Conservation (phyloP, 2,888 invertebrate species). For the Crematogaster levior region DNA sequence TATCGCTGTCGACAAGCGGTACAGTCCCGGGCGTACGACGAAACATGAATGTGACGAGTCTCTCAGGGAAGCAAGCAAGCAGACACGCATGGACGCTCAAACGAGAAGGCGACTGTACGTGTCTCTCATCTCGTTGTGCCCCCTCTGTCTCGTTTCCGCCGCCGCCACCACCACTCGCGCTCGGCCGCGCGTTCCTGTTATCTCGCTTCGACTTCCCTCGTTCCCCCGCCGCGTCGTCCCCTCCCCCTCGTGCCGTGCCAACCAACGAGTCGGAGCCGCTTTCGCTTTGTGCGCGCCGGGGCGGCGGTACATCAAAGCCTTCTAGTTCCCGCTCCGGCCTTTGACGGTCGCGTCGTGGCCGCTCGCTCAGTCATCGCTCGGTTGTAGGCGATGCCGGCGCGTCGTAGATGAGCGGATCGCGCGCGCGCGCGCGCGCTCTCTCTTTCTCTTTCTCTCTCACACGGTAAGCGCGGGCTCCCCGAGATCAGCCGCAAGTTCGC, state of each 20-base stretch:
- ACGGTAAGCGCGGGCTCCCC: conserved; percentile 55
- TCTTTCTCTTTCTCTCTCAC: conserved; percentile 12
- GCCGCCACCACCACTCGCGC: conserved; percentile 55
- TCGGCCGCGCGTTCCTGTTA: conserved; percentile 67
- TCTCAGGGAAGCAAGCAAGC: background rate
- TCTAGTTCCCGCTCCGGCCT: conserved; percentile 84
- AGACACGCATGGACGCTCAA: conserved; percentile 34
- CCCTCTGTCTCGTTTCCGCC: conserved; percentile 53
- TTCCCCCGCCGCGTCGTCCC: conserved; percentile 63
- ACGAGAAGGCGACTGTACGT: conserved; percentile 40
- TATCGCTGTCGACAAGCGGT: conserved; percentile 1
- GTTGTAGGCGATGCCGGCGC: conserved; percentile 82
- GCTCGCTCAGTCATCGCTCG: conserved; percentile 85
- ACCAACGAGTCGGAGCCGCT: conserved; percentile 83
- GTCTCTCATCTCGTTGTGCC: conserved; percentile 20
- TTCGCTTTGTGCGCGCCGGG: conserved; percentile 84
- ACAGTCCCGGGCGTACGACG: conserved; percentile 15
- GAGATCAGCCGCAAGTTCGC: conserved; percentile 46
- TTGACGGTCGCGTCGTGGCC: conserved; percentile 84
- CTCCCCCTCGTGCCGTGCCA: conserved; percentile 78
- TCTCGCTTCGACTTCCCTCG: conserved; percentile 68
- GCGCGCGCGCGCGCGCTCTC: conserved; percentile 63
- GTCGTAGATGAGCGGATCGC: conserved; percentile 74
- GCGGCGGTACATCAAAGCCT: conserved; percentile 85
- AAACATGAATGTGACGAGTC: background rate